These are phyloP conservation scores for Pogona vitticeps DNA, from an alignment of 2,113 vertebrate species.

Conservation along the genomic window DNA sequence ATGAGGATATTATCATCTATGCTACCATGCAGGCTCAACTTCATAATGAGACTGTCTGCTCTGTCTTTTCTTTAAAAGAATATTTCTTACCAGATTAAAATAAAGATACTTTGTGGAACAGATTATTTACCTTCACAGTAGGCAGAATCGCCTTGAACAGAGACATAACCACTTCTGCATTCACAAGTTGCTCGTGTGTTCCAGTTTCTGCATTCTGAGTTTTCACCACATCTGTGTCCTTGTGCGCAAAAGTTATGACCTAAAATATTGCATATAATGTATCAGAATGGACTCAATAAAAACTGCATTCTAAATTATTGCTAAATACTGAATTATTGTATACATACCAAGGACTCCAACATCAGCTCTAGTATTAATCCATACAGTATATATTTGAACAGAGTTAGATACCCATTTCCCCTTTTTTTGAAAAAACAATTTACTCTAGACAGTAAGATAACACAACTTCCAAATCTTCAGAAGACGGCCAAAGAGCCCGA, in stretches of 20 bases:
- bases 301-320: background rate
- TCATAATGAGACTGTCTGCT: background rate
- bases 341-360: background rate
- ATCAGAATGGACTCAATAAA: slow-evolving; percentile 17
- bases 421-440: background rate
- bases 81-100: background rate
- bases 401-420: too few relatives aligned
- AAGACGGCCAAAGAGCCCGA: too few relatives aligned
- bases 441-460: background rate
- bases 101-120: background rate
- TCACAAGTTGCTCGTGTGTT: slow-evolving; percentile 92
- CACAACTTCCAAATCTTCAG: background rate
- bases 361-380: background rate
- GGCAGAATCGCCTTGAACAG: slow-evolving; percentile 87
- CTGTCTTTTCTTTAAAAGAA: background rate
- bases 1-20: background rate
- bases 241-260: slow-evolving; percentile 95
- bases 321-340: background rate
- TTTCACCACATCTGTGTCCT: slow-evolving; percentile 91
- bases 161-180: slow-evolving; percentile 88
- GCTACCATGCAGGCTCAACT: background rate
- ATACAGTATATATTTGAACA: background rate
- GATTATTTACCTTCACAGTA: slow-evolving; percentile 90
- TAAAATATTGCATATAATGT: slow-evolving; percentile 67
- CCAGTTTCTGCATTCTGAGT: slow-evolving; percentile 92